Conservation (phyloP, 2,888 invertebrate genomes). For the Linyphia triangularis region DNA sequence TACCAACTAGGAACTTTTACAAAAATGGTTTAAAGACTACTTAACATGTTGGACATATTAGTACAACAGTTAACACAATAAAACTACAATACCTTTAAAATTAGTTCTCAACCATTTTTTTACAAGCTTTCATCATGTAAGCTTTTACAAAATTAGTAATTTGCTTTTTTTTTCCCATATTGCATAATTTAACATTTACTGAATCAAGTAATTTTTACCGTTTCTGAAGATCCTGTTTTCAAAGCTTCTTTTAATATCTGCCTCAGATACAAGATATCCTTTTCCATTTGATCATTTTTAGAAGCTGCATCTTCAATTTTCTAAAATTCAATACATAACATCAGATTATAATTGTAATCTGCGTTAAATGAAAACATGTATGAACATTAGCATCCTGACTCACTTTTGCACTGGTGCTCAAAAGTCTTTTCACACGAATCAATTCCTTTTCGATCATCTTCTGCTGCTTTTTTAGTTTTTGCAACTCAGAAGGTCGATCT, state of each 20-base stretch:
- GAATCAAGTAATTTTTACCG: conserved; percentile 16
- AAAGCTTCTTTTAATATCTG: conserved; percentile 85
- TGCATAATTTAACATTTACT: too few species aligned
- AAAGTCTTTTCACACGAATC: conserved; percentile 89
- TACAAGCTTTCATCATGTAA: too few species aligned
- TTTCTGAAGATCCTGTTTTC: conserved; percentile 73
- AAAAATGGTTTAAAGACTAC: too few species aligned
- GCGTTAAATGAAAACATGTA: too few species aligned
- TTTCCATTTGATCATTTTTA: conserved; percentile 92
- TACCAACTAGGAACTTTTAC: too few species aligned
- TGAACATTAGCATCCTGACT: too few species aligned
- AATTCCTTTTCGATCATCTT: conserved; percentile 88
- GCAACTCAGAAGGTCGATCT: conserved; percentile 80
- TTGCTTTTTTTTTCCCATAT: too few species aligned
- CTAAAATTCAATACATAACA: conserved; percentile 80
- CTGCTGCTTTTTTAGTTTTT: conserved; percentile 86
- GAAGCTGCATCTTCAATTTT: conserved; percentile 95
- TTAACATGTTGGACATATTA: too few species aligned
- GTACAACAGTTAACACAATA: too few species aligned
- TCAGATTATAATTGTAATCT: background rate
- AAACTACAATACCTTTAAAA: too few species aligned
- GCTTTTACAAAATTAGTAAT: too few species aligned
- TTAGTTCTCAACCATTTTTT: too few species aligned
- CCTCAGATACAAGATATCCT: conserved; percentile 90
- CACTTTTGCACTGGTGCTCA: conserved; percentile 95